Evolutionary conservation across 2,113 vertebrate genomes (phyloP).

Genomic region (Pimephales promelas): DNA sequence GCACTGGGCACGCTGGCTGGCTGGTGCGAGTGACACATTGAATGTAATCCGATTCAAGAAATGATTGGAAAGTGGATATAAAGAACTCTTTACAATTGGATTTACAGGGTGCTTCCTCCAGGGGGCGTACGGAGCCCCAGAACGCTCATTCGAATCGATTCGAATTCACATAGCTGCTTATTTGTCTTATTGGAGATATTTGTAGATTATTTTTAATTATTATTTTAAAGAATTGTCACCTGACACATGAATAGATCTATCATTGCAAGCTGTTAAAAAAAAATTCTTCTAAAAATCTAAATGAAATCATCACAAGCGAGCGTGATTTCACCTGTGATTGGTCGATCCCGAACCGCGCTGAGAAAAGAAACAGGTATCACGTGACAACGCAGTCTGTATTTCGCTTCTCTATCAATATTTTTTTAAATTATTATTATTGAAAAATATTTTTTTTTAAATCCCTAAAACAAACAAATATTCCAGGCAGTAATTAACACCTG

Average conservation of each 20-base stretch:
- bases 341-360: background rate
- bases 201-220: background rate
- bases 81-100: background rate
- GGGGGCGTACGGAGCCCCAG: background rate
- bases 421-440: too few species aligned
- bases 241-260: background rate
- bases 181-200: background rate
- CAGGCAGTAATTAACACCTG: background rate
- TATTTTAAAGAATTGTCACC: background rate
- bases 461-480: too few species aligned
- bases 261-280: background rate
- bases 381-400: background rate
- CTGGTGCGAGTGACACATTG: slow-evolving; percentile 52
- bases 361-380: background rate
- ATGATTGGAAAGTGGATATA: slow-evolving; percentile 3
- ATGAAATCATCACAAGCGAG: background rate
- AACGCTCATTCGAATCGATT: background rate
- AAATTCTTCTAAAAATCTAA: background rate
- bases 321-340: too few species aligned
- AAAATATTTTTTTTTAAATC: too few species aligned
- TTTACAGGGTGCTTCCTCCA: background rate
- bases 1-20: background rate
- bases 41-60: slow-evolving; percentile 58
- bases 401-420: too few species aligned
- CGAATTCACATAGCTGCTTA: background rate